Evolutionary conservation across 2,113 vertebrate genomes (phyloP).

Genomic region (Setophaga kirtlandii): DNA sequence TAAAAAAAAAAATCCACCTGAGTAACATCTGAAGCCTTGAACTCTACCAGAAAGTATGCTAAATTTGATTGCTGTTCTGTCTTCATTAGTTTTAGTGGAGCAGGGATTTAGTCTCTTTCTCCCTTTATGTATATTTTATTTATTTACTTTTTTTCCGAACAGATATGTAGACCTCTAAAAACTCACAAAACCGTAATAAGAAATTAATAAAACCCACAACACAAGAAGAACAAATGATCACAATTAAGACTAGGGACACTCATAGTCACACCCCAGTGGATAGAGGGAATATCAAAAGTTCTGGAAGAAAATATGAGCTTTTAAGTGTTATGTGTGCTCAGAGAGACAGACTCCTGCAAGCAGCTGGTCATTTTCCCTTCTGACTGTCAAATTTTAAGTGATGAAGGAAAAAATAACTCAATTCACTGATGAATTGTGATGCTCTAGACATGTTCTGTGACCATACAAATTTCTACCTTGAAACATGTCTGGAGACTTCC

Average conservation of each 20-base stretch:
- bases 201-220: not conserved
- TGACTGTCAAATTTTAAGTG: not conserved
- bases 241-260: not conserved
- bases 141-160: not conserved
- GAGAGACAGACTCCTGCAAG: not conserved
- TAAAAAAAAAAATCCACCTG: not conserved
- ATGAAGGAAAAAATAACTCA: not conserved
- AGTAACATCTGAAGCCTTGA: not conserved
- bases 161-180: not conserved
- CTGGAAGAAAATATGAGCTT: not conserved
- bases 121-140: not conserved
- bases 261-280: not conserved
- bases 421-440: not conserved
- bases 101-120: not conserved
- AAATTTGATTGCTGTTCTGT: not conserved
- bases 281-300: not conserved
- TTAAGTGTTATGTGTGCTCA: not conserved
- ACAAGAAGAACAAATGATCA: not conserved
- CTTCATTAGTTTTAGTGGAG: not conserved
- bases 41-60: not conserved
- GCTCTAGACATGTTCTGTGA: not conserved
- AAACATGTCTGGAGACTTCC: not conserved
- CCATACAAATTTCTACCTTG: not conserved
- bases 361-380: not conserved
- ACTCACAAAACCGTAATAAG: not conserved